Conservation (phyloP, 2,888 invertebrate genomes). For the Enoplolaimus lenunculus region DNA sequence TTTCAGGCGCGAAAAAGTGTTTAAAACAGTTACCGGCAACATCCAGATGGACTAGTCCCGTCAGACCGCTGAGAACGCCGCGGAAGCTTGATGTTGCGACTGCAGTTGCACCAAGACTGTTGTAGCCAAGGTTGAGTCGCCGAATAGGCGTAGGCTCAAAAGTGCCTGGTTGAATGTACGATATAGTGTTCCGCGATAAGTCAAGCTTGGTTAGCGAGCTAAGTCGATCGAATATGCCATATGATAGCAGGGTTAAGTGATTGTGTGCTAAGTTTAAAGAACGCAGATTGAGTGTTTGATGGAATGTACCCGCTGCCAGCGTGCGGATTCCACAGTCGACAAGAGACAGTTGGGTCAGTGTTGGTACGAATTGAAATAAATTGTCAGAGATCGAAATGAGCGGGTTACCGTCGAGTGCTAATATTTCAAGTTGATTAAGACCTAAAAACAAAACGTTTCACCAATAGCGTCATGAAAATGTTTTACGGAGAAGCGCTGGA, state of each 20-base stretch:
- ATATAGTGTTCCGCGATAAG: not conserved
- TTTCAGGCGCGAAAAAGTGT: not conserved
- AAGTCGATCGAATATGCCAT: not conserved
- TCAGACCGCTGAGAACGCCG: not conserved
- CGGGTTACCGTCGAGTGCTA: not conserved
- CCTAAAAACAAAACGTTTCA: not conserved
- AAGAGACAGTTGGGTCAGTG: not conserved
- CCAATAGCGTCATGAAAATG: too few species aligned
- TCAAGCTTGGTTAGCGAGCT: not conserved
- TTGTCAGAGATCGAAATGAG: not conserved
- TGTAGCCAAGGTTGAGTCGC: conserved; percentile 4
- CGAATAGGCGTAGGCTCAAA: not conserved
- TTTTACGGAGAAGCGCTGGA: too few species aligned
- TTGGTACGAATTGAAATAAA: not conserved
- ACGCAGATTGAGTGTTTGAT: not conserved
- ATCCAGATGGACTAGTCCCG: not conserved
- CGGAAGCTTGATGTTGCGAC: not conserved
- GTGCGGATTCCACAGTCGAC: not conserved
- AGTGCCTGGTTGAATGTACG: not conserved
- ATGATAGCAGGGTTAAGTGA: not conserved
- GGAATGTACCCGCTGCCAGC: not conserved
- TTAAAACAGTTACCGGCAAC: conserved; percentile 10
- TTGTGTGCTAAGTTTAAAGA: not conserved
- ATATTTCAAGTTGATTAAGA: not conserved
- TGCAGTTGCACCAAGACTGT: not conserved